These are phyloP conservation scores for Phortica okadai DNA, from an alignment of 2,888 invertebrate species.

Conservation along the genomic window DNA sequence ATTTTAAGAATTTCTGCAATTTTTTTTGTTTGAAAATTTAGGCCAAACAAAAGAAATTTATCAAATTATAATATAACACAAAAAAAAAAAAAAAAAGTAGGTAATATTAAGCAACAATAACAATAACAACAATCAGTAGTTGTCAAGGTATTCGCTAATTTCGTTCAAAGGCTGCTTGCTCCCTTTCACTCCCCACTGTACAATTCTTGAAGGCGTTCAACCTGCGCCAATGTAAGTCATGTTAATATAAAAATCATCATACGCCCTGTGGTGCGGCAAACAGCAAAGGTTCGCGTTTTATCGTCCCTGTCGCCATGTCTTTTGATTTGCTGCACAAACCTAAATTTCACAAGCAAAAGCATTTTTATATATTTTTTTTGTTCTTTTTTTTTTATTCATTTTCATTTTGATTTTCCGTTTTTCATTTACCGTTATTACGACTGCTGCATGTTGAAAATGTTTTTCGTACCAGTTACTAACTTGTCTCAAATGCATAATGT, in stretches of 20 bases:
- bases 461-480: slow-evolving; percentile 50
- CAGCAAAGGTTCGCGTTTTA: slow-evolving; percentile 12
- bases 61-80: slow-evolving; percentile 18
- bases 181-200: not conserved
- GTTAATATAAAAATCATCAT: slow-evolving; percentile 36
- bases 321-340: slow-evolving; percentile 48
- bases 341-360: slow-evolving; percentile 20
- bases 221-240: slow-evolving; percentile 54
- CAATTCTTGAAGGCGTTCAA: not conserved
- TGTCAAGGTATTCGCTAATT: not conserved
- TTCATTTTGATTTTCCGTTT: slow-evolving; percentile 3
- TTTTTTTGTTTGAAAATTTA: slow-evolving; percentile 15
- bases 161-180: not conserved
- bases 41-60: slow-evolving; percentile 22
- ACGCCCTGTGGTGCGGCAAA: slow-evolving; percentile 22
- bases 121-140: not conserved
- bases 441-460: slow-evolving; percentile 36
- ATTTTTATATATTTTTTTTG: slow-evolving; percentile 22
- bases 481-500: slow-evolving; percentile 37
- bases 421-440: slow-evolving; percentile 28
- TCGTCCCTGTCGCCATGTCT: slow-evolving; percentile 37
- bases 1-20: not conserved
- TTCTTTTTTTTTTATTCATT: not conserved
- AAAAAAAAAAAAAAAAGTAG: slow-evolving; percentile 5
- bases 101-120: slow-evolving; percentile 14